Percentiles rank a stretch among this genome's conserved stretches.
Evolutionary conservation across 2,888 invertebrate species (phyloP).

Genomic region (Invenusta paracnida): DNA sequence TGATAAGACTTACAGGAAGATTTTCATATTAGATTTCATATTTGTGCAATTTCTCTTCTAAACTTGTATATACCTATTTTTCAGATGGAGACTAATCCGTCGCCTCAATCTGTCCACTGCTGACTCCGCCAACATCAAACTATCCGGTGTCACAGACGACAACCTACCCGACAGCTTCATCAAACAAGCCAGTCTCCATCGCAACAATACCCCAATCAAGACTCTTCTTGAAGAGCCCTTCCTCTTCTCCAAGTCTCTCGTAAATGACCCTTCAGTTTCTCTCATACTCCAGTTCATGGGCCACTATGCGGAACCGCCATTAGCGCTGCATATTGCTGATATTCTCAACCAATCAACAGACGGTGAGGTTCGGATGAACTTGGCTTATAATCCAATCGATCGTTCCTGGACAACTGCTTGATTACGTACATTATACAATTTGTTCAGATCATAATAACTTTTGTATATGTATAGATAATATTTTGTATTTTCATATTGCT

Average conservation of each 20-base stretch:
- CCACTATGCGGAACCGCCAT: conserved; percentile 22
- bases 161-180: background rate
- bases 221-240: background rate
- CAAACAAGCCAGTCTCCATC: background rate
- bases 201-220: background rate
- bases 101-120: background rate
- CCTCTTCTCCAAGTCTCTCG: background rate
- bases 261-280: background rate
- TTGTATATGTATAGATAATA: too few species aligned
- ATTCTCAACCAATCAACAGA: too few species aligned
- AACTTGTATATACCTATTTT: too few species aligned
- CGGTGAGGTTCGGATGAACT: too few species aligned
- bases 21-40: too few species aligned
- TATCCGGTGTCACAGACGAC: background rate
- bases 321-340: background rate
- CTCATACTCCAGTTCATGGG: background rate
- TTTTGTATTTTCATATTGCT: too few species aligned
- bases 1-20: too few species aligned
- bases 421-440: too few species aligned
- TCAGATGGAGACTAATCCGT: background rate
- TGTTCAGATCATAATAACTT: too few species aligned
- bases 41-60: too few species aligned
- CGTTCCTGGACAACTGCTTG: too few species aligned
- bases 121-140: background rate
- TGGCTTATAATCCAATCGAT: too few species aligned